phyloP scores from a whole-genome alignment of 2,113 vertebrate species.

The Tylochromis polylepis region DNA sequence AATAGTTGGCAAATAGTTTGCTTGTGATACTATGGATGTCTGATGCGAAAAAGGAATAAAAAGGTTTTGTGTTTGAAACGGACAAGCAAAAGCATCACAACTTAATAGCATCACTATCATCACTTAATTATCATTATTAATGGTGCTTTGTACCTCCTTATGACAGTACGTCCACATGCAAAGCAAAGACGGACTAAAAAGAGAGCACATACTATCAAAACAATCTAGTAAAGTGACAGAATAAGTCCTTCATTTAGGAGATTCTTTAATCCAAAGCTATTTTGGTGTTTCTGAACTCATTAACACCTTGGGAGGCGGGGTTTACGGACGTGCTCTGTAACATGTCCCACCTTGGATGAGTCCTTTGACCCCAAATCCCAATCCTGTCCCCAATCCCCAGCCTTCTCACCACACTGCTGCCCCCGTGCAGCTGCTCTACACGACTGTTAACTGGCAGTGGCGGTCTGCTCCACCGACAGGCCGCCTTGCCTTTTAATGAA shows the following conservation, averaged over 20 bases:
- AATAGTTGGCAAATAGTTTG: constrained; percentile 44
- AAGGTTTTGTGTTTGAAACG: constrained; percentile 24
- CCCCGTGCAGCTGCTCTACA: constrained; percentile 67
- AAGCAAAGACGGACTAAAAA: constrained; percentile 42
- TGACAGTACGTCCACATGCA: constrained; percentile 54
- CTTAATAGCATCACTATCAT: constrained; percentile 38
- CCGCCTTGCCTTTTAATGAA: constrained; percentile 75
- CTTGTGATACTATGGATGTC: constrained; percentile 28
- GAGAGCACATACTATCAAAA: constrained; percentile 49
- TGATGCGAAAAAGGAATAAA: constrained; percentile 26
- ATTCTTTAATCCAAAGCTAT: constrained; percentile 63
- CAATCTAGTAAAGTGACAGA: constrained; percentile 41
- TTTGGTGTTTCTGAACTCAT: constrained; percentile 59
- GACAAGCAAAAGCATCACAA: constrained; percentile 21
- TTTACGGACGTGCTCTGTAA: constrained; percentile 43
- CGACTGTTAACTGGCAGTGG: constrained; percentile 79
- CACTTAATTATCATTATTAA: constrained; percentile 50
- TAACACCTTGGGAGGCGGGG: constrained; percentile 46
- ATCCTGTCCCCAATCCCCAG: constrained; percentile 48
- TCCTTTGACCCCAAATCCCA: constrained; percentile 62
- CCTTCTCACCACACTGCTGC: constrained; percentile 57
- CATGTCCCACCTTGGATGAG: constrained; percentile 60
- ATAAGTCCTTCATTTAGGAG: constrained; percentile 47
- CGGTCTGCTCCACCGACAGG: constrained; percentile 60
- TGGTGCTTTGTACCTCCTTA: constrained; percentile 58